These are phyloP conservation scores for Heterotis niloticus DNA, from an alignment of 2,113 vertebrate species.

Conservation along the genomic window DNA sequence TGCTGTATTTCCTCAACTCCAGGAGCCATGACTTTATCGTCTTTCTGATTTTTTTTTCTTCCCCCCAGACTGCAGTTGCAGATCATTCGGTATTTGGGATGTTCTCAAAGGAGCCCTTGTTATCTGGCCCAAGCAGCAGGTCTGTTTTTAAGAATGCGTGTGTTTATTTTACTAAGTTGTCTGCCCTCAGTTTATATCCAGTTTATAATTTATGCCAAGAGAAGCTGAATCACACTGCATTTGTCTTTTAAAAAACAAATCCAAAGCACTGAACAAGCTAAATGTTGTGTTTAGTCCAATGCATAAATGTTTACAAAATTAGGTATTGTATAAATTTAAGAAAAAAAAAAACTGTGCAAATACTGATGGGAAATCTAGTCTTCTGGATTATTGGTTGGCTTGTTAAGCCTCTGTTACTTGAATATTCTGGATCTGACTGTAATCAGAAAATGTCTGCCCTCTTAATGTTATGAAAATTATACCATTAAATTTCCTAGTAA, in stretches of 20 bases:
- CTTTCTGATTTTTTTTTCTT: conserved; percentile 41
- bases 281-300: neutral
- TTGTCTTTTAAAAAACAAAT: neutral
- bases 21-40: neutral
- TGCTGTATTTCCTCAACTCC: neutral
- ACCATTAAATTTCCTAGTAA: neutral
- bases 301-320: neutral
- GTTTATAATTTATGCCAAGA: neutral
- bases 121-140: conserved; percentile 56
- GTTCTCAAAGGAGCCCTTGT: conserved; percentile 53
- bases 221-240: neutral
- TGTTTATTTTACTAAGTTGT: neutral
- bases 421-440: neutral
- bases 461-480: neutral
- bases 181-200: neutral
- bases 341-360: neutral
- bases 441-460: neutral
- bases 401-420: too few relatives aligned
- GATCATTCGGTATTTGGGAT: conserved; percentile 52
- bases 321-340: neutral
- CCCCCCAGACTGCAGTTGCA: conserved; percentile 69
- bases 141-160: conserved; percentile 40
- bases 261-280: neutral
- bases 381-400: too few relatives aligned
- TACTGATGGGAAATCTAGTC: too few relatives aligned